Evolutionary conservation across 2,888 invertebrate species (phyloP).

Genomic region (Catocala fraxini): DNA sequence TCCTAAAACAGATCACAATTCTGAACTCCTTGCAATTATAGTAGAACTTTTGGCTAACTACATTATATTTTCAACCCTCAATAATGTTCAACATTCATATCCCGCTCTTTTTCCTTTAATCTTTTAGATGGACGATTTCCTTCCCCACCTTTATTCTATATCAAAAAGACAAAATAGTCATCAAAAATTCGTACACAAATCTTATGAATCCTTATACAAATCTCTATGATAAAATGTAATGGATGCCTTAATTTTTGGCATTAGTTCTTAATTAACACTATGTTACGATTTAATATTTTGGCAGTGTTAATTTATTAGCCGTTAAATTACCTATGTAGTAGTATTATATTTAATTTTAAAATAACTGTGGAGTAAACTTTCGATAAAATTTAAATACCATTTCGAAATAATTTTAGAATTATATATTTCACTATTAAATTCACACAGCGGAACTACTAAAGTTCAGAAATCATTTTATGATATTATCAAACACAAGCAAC

Average conservation of each 20-base stretch:
- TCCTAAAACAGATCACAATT: conserved; percentile 78
- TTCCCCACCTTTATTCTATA: conserved; percentile 56
- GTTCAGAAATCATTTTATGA: conserved; percentile 66
- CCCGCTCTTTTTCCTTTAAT: conserved; percentile 50
- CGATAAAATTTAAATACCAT: conserved; percentile 33
- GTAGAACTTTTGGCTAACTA: conserved; percentile 66
- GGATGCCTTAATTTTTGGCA: conserved; percentile 66
- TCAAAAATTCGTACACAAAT: conserved; percentile 83
- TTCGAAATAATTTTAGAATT: conserved; percentile 36
- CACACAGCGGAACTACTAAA: conserved; percentile 46
- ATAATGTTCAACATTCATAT: conserved; percentile 54
- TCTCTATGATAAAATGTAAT: conserved; percentile 63
- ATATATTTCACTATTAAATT: conserved; percentile 43
- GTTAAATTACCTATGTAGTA: conserved; percentile 50
- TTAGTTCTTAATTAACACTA: conserved; percentile 63
- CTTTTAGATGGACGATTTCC: conserved; percentile 71
- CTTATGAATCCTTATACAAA: conserved; percentile 64
- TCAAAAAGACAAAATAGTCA: conserved; percentile 79
- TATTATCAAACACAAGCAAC: conserved; percentile 64
- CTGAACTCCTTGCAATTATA: conserved; percentile 60
- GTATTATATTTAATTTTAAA: conserved; percentile 39
- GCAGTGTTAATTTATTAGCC: conserved; percentile 81
- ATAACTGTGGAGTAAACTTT: conserved; percentile 33
- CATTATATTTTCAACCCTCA: conserved; percentile 53
- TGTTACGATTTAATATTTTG: conserved; percentile 74